These are phyloP conservation scores for Anneissia japonica DNA, from an alignment of 35 echinoderm and acorn worm species.

Conservation along the genomic window DNA sequence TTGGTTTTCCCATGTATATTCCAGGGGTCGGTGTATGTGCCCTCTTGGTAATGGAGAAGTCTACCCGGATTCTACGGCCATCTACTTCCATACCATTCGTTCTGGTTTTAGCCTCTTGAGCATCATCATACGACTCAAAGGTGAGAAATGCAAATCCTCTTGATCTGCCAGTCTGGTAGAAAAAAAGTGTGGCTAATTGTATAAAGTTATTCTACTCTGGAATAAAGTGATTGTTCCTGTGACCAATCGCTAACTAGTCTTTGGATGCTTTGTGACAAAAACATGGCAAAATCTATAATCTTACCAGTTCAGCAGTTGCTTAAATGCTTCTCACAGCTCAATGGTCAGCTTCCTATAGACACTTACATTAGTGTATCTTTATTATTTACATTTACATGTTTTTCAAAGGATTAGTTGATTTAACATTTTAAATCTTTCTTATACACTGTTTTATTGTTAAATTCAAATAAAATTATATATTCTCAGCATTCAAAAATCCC, in stretches of 20 bases:
- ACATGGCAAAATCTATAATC: too few species aligned
- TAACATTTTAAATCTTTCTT: neutral
- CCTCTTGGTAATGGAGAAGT: constrained; percentile 90
- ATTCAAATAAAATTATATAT: too few species aligned
- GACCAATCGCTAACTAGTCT: too few species aligned
- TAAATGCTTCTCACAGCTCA: too few species aligned
- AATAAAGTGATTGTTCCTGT: too few species aligned
- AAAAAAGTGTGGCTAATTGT: too few species aligned
- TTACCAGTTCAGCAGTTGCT: too few species aligned
- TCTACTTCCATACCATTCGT: constrained; percentile 92
- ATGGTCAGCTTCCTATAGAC: too few species aligned
- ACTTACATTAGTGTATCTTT: too few species aligned
- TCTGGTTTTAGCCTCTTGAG: constrained; percentile 67
- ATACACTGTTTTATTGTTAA: neutral
- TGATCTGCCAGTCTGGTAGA: constrained; percentile 82
- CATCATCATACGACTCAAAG: constrained; percentile 56
- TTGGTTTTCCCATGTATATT: constrained; percentile 97
- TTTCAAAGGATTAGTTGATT: neutral
- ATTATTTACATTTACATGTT: too few species aligned
- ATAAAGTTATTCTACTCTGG: too few species aligned
- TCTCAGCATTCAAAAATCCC: neutral
- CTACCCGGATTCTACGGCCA: constrained; percentile 80
- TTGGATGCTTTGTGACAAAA: too few species aligned
- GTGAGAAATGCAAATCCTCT: constrained; percentile 96
- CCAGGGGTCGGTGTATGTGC: constrained; percentile 96